Base-by-base conservation (phyloP, 2,113 vertebrate species). In the Brachypodius melanocephalos region DNA sequence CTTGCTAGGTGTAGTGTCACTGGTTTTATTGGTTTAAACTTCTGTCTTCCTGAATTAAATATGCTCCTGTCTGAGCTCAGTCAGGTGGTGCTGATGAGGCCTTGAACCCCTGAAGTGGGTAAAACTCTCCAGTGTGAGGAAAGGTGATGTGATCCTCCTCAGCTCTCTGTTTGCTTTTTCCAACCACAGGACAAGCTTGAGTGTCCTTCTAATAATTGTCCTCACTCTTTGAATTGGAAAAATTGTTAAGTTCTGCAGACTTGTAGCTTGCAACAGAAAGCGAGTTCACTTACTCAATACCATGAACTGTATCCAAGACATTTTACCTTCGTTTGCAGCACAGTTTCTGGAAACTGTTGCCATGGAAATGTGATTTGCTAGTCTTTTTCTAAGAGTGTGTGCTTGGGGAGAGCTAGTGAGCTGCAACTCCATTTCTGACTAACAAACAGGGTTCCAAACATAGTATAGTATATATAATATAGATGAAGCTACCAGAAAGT, bases 361-460 rank as follows among this genome's bases (percentile, higher is more conserved):
- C 79, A 93, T 96, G 88, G 94, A 88, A 93, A 96, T 86, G 43
- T 42, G 38, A 59, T 82, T 90, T 69, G 8, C 55, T 67, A 46
- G 24, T 77, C 51, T 90, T n/a, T 88, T 88, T 80, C 75, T 63
- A 66, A 66, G 20, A 86, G 31, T 2, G 9, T n/a, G 28, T 73
- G 43, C 55, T 75, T 59, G n/a, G 46, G 69, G 31, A 90, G 43
- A 88, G 32, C 48, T 66, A 74, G 24, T 29, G 29, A 93, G 63
- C 40, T 90, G 79, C 5, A 5, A 73, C 88, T 80, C 92, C 36
- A n/a, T 63, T 63, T 83, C 71, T 79, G 45, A 57, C 34, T 81
- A 86, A 67, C 20, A 84, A 86, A 81, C 4, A 90, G 20, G 26
- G 20, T 76, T 83, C 34, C 58, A 79, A 76, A 79, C 17, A 59